Conservation (phyloP, 2,113 vertebrate species). For the Hypanus sabinus region DNA sequence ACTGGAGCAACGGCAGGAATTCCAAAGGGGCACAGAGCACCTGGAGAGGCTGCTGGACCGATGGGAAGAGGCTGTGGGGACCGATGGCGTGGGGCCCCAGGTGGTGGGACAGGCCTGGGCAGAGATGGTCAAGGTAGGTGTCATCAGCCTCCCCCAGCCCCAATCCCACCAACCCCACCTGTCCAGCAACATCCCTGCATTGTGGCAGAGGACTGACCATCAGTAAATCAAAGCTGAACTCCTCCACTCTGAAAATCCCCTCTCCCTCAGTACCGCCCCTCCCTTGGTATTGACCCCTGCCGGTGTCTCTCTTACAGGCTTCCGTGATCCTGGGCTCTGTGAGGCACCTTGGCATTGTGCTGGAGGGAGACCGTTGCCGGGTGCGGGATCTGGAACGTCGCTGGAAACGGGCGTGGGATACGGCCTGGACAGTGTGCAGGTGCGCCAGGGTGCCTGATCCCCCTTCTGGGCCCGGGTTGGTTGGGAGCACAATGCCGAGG, state of each 20-base stretch:
- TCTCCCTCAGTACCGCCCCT: not conserved
- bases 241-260: not conserved
- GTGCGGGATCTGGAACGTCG: slow-evolving; percentile 64
- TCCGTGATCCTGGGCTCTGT: slow-evolving; percentile 70
- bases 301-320: slow-evolving; percentile 49
- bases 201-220: no score
- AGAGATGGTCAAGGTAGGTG: slow-evolving; percentile 48
- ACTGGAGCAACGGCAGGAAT: slow-evolving; percentile 61
- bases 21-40: slow-evolving; percentile 52
- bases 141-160: no score
- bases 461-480: no score
- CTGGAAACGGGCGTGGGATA: slow-evolving; percentile 62
- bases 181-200: no score
- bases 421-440: slow-evolving; percentile 73
- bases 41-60: slow-evolving; percentile 62
- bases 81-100: slow-evolving; percentile 41
- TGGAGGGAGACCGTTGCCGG: slow-evolving; percentile 57
- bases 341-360: slow-evolving; percentile 70
- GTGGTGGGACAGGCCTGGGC: slow-evolving; percentile 45
- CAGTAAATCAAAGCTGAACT: no score
- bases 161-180: not conserved
- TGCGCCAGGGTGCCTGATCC: slow-evolving; percentile 40
- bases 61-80: slow-evolving; percentile 54
- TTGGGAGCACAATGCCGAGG: no score
- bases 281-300: no score